Base-by-base conservation (phyloP, 2,113 vertebrate genomes). In the Microcebus ravelobensis region DNA sequence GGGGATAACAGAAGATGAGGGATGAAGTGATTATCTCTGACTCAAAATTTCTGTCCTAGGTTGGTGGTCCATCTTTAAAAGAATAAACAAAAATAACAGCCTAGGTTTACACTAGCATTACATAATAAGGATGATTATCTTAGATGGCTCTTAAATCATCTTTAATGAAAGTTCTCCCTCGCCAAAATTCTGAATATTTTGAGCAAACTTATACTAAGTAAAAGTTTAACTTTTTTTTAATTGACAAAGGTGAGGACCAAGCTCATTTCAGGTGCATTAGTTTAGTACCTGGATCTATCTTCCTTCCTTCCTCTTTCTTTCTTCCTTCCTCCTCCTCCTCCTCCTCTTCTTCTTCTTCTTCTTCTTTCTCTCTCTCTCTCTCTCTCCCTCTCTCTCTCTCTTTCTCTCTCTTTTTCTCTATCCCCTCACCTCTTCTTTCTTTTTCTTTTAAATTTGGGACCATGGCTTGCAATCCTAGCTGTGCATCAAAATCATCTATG, bases 191-290 rank as follows among this genome's bases (percentile, higher is more conserved):
- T 23, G 73, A 88, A 65, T 79, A 25, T 93, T 87, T 91, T 14
- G 82, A 91, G 42, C 52, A 74, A 21, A 84, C 50, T 48, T 90
- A 95, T 85, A 79, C 50, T 95, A 80, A 91, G n/a, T 25, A 84
- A 96, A 87, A n/a, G 14, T 55, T 34, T 80, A 74, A 52, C 57
- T 74, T 48, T 27, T 70, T 70, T 77, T 74, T 31, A 50, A 71
- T 84, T 92, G 67, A 71, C 36, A 45, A 45, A 42, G 25, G 13
- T 84, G 48, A 83, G 17, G 67, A 55, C 27, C 9, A 42, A 15
- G 55, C 20, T 87, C 17, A 81, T 91, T 88, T 91, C 29, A 80
- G 70, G 39, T 63, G 71, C n/a, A 61, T 84, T 84, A 5, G 8
- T 80, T 77, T 95, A 14, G 42, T 36, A 17, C 50, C 48, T 83